These are phyloP conservation scores for Origma solitaria DNA, from an alignment of 2,113 vertebrate species.

Conservation along the genomic window DNA sequence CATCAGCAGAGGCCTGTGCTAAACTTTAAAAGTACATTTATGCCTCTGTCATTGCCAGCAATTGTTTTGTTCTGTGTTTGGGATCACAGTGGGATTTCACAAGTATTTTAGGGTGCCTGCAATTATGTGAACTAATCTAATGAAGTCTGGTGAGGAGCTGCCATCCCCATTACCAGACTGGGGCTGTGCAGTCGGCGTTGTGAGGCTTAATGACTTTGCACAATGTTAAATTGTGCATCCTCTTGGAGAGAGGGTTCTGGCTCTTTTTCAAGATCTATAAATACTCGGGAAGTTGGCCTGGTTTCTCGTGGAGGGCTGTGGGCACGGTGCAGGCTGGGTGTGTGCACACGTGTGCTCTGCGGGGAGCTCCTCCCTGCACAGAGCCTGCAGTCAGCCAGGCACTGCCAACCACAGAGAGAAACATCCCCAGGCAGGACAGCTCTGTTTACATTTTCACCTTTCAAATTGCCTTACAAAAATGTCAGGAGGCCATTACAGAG, in stretches of 20 bases:
- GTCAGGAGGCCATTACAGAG: background rate
- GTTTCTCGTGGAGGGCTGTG: background rate
- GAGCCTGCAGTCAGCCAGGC: background rate
- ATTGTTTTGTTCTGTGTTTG: background rate
- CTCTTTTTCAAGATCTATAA: slow-evolving; percentile 53
- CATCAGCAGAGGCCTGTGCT: background rate
- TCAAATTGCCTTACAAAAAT: background rate
- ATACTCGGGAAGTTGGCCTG: slow-evolving; percentile 21
- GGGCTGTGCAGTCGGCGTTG: background rate
- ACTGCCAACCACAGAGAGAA: background rate
- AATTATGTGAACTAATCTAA: background rate
- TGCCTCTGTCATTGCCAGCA: background rate
- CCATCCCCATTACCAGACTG: background rate
- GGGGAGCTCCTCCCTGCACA: background rate
- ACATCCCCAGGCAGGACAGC: background rate
- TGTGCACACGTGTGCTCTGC: background rate
- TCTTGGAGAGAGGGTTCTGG: slow-evolving; percentile 26
- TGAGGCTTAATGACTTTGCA: slow-evolving; percentile 54
- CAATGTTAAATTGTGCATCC: slow-evolving; percentile 44
- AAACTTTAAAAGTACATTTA: background rate
- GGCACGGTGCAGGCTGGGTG: background rate
- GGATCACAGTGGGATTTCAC: background rate
- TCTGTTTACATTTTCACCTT: background rate
- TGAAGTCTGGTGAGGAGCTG: background rate
- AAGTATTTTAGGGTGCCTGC: background rate